Conservation (phyloP, 2,113 vertebrate genomes). For the Gobiocypris rarus region DNA sequence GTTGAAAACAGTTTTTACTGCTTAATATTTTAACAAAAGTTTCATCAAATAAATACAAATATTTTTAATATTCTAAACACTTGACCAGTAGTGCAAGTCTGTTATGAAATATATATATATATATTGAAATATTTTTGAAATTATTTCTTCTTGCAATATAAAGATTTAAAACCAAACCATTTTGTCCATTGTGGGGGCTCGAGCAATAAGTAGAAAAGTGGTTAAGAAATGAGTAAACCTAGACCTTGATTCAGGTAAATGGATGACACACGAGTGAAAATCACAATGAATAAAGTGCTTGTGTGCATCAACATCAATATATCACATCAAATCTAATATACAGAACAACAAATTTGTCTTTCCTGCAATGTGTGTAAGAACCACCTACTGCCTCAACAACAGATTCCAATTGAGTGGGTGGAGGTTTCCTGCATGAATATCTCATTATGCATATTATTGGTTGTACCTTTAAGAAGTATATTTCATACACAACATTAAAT, state of each 20-base stretch:
- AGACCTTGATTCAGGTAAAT: background rate
- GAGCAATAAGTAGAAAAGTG: background rate
- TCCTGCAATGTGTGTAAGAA: background rate
- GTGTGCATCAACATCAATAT: background rate
- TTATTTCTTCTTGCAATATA: too few relatives aligned
- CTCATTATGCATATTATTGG: background rate
- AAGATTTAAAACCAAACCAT: too few relatives aligned
- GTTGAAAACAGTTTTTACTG: too few relatives aligned
- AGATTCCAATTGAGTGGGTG: slow-evolving; percentile 14
- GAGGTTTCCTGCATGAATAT: background rate
- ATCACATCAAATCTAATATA: background rate
- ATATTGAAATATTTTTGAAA: too few relatives aligned
- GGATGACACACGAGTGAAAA: background rate
- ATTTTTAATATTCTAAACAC: too few relatives aligned
- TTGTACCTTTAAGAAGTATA: background rate
- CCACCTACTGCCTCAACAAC: slow-evolving; percentile 1
- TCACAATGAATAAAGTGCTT: background rate
- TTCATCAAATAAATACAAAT: too few relatives aligned
- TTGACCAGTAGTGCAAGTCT: too few relatives aligned
- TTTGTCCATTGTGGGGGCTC: too few relatives aligned
- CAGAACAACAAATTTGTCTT: too few relatives aligned
- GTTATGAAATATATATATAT: too few relatives aligned
- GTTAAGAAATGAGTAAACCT: background rate
- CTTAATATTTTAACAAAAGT: too few relatives aligned
- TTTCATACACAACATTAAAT: background rate